These are phyloP conservation scores for Tortricodes alternella DNA, from an alignment of 2,888 invertebrate species.

Conservation along the genomic window DNA sequence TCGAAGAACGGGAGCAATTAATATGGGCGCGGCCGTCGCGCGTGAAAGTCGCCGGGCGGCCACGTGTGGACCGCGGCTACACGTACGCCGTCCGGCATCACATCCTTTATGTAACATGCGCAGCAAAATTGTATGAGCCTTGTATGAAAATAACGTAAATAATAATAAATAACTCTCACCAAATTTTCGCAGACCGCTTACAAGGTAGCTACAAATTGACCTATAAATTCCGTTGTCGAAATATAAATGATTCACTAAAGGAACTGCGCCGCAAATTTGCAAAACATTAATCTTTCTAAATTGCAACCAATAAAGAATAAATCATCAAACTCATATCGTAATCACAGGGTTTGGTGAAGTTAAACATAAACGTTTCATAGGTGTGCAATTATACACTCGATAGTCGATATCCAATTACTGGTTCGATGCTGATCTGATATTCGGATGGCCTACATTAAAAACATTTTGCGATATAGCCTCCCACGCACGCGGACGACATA, in stretches of 20 bases:
- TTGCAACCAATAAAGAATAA: constrained; percentile 68
- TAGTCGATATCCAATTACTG: constrained; percentile 64
- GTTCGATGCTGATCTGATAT: constrained; percentile 48
- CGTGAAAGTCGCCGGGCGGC: constrained; percentile 75
- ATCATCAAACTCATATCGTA: constrained; percentile 60
- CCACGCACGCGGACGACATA: constrained; percentile 61
- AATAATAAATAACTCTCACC: constrained; percentile 21
- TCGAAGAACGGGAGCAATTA: constrained; percentile 82
- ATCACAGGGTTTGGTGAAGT: constrained; percentile 60
- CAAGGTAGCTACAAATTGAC: constrained; percentile 31
- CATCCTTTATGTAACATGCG: constrained; percentile 20
- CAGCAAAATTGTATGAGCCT: not conserved
- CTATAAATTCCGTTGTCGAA: constrained; percentile 30
- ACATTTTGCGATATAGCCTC: constrained; percentile 66
- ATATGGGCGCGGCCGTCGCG: constrained; percentile 77
- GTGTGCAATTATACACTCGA: constrained; percentile 69
- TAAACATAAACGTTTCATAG: constrained; percentile 64
- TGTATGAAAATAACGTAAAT: constrained; percentile 16
- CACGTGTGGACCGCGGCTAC: constrained; percentile 52
- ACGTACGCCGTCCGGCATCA: not conserved
- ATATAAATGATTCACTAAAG: constrained; percentile 33
- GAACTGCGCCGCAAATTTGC: constrained; percentile 37
- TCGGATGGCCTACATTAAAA: constrained; percentile 64
- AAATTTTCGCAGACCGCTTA: constrained; percentile 18
- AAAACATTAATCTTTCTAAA: constrained; percentile 63